Evolutionary conservation across 1,140 invertebrate species (phyloP).

Genomic region (Polypedilum vanderplanki): DNA sequence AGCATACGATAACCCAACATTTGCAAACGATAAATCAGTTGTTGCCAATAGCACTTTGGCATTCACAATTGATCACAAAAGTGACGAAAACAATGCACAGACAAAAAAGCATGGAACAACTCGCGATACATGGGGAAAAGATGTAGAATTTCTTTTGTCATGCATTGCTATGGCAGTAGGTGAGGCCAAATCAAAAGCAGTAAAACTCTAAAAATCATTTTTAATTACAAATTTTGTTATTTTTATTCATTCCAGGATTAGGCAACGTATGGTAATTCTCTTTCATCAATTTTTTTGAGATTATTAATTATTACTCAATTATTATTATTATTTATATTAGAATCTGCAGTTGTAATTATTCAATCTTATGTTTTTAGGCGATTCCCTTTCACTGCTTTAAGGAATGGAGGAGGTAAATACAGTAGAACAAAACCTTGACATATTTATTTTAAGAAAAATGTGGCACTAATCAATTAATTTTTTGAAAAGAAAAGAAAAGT

Average conservation of each 20-base stretch:
- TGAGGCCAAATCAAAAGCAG: conserved; percentile 36
- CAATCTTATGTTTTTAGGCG: conserved; percentile 51
- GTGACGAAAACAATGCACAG: not conserved
- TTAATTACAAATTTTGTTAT: not conserved
- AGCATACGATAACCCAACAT: not conserved
- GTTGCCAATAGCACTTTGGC: not conserved
- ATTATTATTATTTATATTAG: too few relatives aligned
- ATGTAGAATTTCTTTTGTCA: conserved; percentile 44
- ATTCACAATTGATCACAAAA: not conserved
- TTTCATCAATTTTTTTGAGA: too few relatives aligned
- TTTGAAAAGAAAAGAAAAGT: too few relatives aligned
- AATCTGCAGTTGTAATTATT: too few relatives aligned
- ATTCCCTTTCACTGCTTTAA: conserved; percentile 47
- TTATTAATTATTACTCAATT: too few relatives aligned
- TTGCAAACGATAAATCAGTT: not conserved
- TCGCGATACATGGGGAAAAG: conserved; percentile 35
- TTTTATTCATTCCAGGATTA: too few relatives aligned
- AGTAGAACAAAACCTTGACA: too few relatives aligned
- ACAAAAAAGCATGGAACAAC: not conserved
- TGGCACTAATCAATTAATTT: too few relatives aligned
- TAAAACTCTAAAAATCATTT: too few relatives aligned
- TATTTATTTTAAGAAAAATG: too few relatives aligned
- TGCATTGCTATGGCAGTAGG: conserved; percentile 48
- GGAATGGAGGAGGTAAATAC: conserved; percentile 41
- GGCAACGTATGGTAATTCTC: too few relatives aligned